A percentile compares a stretch with the other conserved stretches of the same genome.
Conservation (phyloP, 1,140 invertebrate genomes). For the Macrocentrus cingulum region DNA sequence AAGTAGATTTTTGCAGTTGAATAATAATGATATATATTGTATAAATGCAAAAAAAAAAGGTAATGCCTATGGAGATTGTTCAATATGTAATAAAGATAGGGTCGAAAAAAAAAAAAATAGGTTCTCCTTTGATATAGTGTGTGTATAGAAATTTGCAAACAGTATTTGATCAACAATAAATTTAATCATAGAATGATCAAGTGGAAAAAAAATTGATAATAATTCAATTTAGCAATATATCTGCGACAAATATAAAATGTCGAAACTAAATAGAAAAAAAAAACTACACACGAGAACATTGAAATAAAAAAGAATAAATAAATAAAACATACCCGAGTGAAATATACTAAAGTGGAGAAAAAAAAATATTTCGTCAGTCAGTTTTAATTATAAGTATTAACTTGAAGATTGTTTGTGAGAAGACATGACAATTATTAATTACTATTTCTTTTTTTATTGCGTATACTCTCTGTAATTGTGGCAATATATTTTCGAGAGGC, state of each 20-base stretch:
- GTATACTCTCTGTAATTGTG: conserved; percentile 3
- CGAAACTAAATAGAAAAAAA: too few species aligned
- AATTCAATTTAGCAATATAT: background rate
- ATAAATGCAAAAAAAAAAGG: conserved; percentile 11
- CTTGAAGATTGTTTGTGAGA: conserved; percentile 5
- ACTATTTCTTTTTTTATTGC: conserved; percentile 5
- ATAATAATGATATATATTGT: conserved; percentile 20
- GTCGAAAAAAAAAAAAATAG: conserved; percentile 4
- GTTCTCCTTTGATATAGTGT: background rate
- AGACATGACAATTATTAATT: conserved; percentile 1
- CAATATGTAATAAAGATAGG: conserved; percentile 30
- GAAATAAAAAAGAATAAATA: conserved; percentile 2
- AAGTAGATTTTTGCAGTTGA: conserved; percentile 7
- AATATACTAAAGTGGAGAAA: background rate
- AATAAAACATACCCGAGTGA: background rate
- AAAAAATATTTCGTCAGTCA: conserved; percentile 12
- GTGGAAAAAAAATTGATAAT: too few species aligned
- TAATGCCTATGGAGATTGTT: conserved; percentile 25
- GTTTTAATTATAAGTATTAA: conserved; percentile 7
- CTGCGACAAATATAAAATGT: conserved; percentile 2
- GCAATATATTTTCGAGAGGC: conserved; percentile 14
- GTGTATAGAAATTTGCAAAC: conserved; percentile 27
- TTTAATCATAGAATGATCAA: background rate
- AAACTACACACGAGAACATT: too few species aligned
- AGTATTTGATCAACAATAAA: conserved; percentile 9